Conservation (phyloP, 2,888 invertebrate species). For the Dusona sp. region DNA sequence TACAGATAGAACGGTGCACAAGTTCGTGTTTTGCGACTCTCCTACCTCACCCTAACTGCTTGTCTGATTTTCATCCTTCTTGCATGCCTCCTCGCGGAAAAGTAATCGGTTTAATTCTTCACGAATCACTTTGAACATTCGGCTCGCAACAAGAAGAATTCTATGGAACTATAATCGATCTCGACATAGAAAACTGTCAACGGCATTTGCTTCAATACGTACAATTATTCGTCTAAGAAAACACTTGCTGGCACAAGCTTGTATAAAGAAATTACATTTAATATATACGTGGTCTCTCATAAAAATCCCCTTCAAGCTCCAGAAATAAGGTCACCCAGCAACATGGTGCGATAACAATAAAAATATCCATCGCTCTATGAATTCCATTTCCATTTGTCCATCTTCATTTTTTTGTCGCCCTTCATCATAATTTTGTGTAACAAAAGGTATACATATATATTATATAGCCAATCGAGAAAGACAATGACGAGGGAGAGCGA, state of each 20-base stretch:
- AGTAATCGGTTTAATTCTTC: constrained; percentile 64
- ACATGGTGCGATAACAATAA: constrained; percentile 34
- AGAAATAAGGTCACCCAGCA: constrained; percentile 6
- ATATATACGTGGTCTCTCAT: neutral
- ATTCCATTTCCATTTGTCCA: constrained; percentile 28
- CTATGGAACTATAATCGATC: constrained; percentile 24
- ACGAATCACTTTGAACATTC: constrained; percentile 51
- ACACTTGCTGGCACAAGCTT: neutral
- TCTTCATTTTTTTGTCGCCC: constrained; percentile 32
- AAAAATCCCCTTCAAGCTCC: neutral
- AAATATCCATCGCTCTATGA: constrained; percentile 45
- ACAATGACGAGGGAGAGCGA: constrained; percentile 63
- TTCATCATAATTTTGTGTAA: constrained; percentile 44
- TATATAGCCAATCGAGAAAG: constrained; percentile 59
- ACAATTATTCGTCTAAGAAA: neutral
- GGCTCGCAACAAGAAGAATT: constrained; percentile 4
- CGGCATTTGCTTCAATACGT: neutral
- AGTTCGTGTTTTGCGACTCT: constrained; percentile 14
- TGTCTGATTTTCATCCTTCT: constrained; percentile 64
- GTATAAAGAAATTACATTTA: neutral
- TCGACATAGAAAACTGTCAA: constrained; percentile 12
- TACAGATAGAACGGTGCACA: constrained; percentile 15
- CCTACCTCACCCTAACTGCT: constrained; percentile 22
- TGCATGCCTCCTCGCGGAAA: constrained; percentile 26
- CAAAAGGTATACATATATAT: constrained; percentile 51